Base-by-base conservation (phyloP, 2,888 invertebrate species). In the Ornithoptera alexandrae region DNA sequence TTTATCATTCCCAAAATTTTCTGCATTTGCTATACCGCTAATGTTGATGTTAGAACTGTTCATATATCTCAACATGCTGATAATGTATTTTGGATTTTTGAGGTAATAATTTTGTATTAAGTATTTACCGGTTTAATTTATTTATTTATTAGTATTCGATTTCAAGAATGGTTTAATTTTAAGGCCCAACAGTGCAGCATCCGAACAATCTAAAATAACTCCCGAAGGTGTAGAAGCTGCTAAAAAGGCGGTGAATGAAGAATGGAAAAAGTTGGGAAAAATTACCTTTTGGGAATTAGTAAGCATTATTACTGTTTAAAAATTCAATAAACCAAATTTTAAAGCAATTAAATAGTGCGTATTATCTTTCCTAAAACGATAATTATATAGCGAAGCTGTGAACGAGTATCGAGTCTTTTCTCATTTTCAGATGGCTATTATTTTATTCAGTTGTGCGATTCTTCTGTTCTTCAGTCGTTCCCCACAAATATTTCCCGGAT, bases 111-210 rank as follows among this genome's bases (percentile, higher is more conserved):
- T 39, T 46, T 61, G 20, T 60, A 58, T 57, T 58, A 17, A 58
- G 0, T 58, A 24, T 58, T 22, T 58, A 58, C 10, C 12, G 39
- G 46, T 46, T 22, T 58, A 22, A 10, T 8, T n/a, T 22, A 22
- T 22, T n/a, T 22, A 22, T 22, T 22, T 22, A 22, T 22, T 53
- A 18, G 6, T 53, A 6, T 5, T n/a, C 22, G 10, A 24, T 15
- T 58, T 58, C 22, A 22, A 58, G 22, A 58, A 22, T 24, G 10
- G 22, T 22, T 58, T 39, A 53, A 18, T 53, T n/a, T 68, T 56
- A 53, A 93, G 95, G 68, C 94, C 94, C 15, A 91, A 93, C 1
- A 95, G 95, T 79, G 80, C 89, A 72, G 93, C 93, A 72, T 94
- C 95, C 0, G 89, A 90, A 73, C 89, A 84, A 10, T 88, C 93